phyloP scores from a whole-genome alignment of 1,140 invertebrate species.

The Leptoteleia sp. region DNA sequence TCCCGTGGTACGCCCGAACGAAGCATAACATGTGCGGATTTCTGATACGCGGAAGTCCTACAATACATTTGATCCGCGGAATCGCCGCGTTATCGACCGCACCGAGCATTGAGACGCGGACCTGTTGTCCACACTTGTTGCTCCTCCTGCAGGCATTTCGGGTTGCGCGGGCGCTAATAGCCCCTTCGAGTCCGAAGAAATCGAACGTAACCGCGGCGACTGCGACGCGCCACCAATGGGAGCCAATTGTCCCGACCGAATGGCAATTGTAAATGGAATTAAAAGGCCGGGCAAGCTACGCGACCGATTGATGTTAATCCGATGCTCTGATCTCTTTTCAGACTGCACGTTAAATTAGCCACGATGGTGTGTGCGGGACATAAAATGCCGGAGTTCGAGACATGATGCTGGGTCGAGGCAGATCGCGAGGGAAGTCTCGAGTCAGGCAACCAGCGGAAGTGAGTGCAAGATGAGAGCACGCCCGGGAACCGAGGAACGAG shows the following conservation, averaged over 20 bases:
- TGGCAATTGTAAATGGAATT: background rate
- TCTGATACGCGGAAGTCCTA: constrained; percentile 47
- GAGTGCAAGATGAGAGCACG: constrained; percentile 45
- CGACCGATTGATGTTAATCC: too few relatives aligned
- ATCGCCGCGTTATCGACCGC: constrained; percentile 73
- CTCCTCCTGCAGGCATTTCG: constrained; percentile 64
- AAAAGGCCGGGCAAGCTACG: too few relatives aligned
- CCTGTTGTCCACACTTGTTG: constrained; percentile 79
- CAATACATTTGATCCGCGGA: constrained; percentile 47
- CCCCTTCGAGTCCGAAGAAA: constrained; percentile 39
- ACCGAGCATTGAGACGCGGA: constrained; percentile 71
- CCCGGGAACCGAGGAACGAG: constrained; percentile 26
- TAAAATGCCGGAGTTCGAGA: constrained; percentile 27
- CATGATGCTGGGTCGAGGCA: constrained; percentile 33
- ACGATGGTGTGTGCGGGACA: background rate
- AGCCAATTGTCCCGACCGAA: constrained; percentile 8
- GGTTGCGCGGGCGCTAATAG: constrained; percentile 57
- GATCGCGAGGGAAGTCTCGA: constrained; percentile 11
- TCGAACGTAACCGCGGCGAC: constrained; percentile 36
- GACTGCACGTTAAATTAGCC: constrained; percentile 19
- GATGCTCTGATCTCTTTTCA: constrained; percentile 12
- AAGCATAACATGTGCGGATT: constrained; percentile 49
- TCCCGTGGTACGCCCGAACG: too few relatives aligned
- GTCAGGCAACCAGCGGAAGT: constrained; percentile 14
- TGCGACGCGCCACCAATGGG: too few relatives aligned